These are phyloP conservation scores for Pristionchus entomophagus DNA, from an alignment of 2,888 invertebrate species.

Conservation along the genomic window DNA sequence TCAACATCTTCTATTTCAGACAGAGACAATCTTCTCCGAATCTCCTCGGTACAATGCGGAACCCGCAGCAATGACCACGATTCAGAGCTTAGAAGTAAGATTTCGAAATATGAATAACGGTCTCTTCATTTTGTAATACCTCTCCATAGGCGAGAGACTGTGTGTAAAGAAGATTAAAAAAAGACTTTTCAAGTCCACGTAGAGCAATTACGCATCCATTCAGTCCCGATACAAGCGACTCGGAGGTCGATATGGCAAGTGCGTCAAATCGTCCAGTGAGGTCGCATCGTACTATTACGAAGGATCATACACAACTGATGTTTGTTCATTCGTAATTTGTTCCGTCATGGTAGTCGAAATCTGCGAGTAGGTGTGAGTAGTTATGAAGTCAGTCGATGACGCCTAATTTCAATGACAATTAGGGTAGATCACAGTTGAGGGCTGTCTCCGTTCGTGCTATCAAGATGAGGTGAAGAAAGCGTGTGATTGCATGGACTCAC, in stretches of 20 bases:
- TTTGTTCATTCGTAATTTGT: conserved; percentile 33
- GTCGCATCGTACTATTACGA: conserved; percentile 57
- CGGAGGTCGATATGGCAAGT: conserved; percentile 53
- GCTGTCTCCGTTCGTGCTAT: no score
- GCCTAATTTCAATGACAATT: not conserved
- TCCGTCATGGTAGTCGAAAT: not conserved
- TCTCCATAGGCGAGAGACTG: no score
- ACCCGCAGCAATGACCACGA: conserved; percentile 50
- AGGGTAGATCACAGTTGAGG: conserved; percentile 45
- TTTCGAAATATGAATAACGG: not conserved
- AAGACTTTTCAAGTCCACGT: not conserved
- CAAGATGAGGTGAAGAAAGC: conserved; percentile 52
- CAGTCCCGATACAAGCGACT: conserved; percentile 52
- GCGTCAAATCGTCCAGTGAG: conserved; percentile 49
- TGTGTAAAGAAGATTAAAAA: not conserved
- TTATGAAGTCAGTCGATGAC: not conserved
- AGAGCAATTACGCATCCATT: not conserved
- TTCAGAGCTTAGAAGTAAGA: conserved; percentile 47
- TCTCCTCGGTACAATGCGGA: conserved; percentile 52
- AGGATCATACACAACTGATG: conserved; percentile 55
- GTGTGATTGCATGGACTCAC: conserved; percentile 56
- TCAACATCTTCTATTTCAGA: not conserved
- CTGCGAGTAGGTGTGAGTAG: no score
- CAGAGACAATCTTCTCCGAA: conserved; percentile 52
- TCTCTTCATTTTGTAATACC: not conserved